A percentile compares a stretch with the other conserved stretches of the same genome.
Conservation (phyloP, 2,113 vertebrate genomes). For the Bambusicola thoracicus region DNA sequence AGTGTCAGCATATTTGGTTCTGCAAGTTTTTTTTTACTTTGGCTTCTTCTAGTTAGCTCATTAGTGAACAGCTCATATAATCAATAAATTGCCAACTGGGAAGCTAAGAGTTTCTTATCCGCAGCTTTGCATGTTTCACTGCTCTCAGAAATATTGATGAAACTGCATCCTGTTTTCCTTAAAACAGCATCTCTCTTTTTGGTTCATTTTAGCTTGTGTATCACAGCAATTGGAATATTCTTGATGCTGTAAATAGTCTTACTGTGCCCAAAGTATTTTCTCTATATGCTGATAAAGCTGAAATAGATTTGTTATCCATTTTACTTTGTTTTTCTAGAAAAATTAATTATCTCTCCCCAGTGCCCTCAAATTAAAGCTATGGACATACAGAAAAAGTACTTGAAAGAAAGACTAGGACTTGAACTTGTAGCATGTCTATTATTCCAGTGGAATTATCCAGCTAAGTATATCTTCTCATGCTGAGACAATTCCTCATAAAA, state of each 20-base stretch:
- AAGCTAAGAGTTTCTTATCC: conserved; percentile 62
- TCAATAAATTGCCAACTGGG: conserved; percentile 65
- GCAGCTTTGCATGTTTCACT: conserved; percentile 48
- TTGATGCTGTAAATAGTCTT: neutral
- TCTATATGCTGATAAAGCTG: neutral
- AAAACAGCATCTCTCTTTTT: conserved; percentile 16
- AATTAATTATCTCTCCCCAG: neutral
- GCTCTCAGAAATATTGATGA: conserved; percentile 67
- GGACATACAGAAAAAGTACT: neutral
- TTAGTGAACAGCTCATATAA: conserved; percentile 72
- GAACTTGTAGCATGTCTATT: neutral
- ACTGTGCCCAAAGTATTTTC: neutral
- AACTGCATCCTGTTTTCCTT: conserved; percentile 41
- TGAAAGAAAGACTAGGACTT: neutral
- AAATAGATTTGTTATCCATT: neutral
- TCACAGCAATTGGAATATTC: conserved; percentile 20
- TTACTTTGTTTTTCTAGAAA: neutral
- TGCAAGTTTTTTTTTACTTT: conserved; percentile 44
- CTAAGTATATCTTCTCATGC: neutral
- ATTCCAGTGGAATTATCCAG: neutral
- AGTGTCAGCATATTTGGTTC: conserved; percentile 63
- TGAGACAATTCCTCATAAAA: neutral
- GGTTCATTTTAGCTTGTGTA: neutral
- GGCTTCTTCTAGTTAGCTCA: conserved; percentile 67
- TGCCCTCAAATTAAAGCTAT: neutral